These are phyloP conservation scores for Baccha elongata DNA, from an alignment of 2,888 invertebrate species.

Conservation along the genomic window DNA sequence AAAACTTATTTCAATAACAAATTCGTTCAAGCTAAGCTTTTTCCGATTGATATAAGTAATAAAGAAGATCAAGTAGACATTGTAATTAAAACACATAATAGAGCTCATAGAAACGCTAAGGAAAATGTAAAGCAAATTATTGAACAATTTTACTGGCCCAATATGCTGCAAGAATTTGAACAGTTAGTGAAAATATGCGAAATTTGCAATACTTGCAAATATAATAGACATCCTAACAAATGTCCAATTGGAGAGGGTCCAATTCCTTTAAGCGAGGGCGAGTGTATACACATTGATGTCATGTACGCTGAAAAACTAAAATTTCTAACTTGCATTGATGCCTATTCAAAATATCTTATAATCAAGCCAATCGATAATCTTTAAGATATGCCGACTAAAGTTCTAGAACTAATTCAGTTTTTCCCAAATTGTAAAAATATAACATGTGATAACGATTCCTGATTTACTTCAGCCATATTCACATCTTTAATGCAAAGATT, in stretches of 20 bases:
- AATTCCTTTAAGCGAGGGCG: constrained; percentile 11
- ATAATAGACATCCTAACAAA: neutral
- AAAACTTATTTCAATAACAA: too few species aligned
- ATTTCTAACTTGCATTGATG: too few species aligned
- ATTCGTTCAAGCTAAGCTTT: too few species aligned
- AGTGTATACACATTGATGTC: constrained; percentile 5
- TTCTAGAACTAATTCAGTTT: neutral
- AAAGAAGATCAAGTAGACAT: too few species aligned
- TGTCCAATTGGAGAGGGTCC: constrained; percentile 3
- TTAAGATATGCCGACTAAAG: constrained; percentile 1
- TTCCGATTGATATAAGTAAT: too few species aligned
- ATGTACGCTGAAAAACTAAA: neutral
- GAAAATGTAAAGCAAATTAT: too few species aligned
- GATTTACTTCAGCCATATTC: too few species aligned
- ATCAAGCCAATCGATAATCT: neutral
- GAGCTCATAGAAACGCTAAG: too few species aligned
- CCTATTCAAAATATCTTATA: neutral
- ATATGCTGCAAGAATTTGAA: neutral
- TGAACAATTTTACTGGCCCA: neutral
- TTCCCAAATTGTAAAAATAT: neutral
- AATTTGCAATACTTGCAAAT: neutral
- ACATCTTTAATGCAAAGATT: neutral
- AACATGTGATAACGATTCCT: neutral
- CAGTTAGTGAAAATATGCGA: constrained; percentile 1
- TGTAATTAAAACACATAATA: too few species aligned